A percentile compares a stretch with the other conserved stretches of the same genome.
These are phyloP conservation scores for Megalurothrips usitatus DNA, from an alignment of 2,888 invertebrate genomes.

Conservation along the genomic window DNA sequence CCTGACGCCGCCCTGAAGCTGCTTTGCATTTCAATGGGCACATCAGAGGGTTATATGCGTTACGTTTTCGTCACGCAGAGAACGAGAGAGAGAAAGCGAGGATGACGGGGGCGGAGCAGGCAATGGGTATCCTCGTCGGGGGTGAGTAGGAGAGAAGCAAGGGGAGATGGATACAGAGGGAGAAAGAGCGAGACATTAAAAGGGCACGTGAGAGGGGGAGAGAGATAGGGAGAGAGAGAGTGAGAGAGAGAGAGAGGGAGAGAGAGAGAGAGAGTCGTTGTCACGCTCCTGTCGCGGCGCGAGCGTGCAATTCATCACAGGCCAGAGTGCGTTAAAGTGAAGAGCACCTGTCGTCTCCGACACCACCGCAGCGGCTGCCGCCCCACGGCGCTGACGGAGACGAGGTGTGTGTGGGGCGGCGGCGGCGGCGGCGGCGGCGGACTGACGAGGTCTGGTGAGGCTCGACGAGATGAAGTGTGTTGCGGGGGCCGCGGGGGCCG, in stretches of 20 bases:
- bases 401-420: no score
- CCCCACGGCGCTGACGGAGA: no score
- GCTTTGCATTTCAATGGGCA: constrained; percentile 6
- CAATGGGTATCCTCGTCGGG: no score
- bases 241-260: not conserved
- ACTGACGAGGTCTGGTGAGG: no score
- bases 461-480: no score
- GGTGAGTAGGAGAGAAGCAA: not conserved
- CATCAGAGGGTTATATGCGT: not conserved
- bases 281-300: not conserved
- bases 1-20: not conserved
- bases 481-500: no score
- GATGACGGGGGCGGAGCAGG: not conserved
- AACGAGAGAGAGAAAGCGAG: not conserved
- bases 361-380: no score
- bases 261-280: not conserved
- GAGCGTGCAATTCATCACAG: no score
- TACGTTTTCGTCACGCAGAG: constrained; percentile 2
- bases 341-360: no score
- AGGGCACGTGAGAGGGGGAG: not conserved
- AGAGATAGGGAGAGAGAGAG: not conserved
- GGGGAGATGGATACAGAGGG: not conserved
- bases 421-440: no score
- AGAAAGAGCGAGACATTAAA: not conserved
- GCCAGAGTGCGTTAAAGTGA: no score